Evolutionary conservation across 2,797 vertebrate species (phyloP).

Genomic region (Erpetoichthys calabaricus): DNA sequence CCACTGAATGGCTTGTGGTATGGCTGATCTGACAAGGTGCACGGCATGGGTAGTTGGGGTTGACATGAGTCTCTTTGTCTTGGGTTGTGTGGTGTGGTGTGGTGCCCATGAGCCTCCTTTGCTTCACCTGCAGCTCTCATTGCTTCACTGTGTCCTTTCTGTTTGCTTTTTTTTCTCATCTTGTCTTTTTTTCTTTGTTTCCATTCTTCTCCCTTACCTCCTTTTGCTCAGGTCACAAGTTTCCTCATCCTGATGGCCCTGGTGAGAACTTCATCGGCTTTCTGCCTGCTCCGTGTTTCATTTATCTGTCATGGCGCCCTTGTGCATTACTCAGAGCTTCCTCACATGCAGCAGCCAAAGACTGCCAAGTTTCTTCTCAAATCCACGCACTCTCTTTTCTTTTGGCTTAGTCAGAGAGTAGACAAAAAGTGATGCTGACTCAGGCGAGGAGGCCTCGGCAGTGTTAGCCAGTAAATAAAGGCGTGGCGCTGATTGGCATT

Average conservation of each 20-base stretch:
- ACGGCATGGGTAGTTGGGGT: not conserved
- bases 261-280: constrained; percentile 49
- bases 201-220: constrained; percentile 36
- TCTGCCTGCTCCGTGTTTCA: not conserved
- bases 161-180: constrained; percentile 21
- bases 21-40: too few species aligned
- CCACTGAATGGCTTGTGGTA: too few species aligned
- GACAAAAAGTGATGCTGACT: too few species aligned
- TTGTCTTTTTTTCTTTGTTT: constrained; percentile 34
- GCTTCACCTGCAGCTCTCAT: constrained; percentile 3
- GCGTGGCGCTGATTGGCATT: too few species aligned
- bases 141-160: too few species aligned
- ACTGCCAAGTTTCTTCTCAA: too few species aligned
- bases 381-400: too few species aligned
- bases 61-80: not conserved
- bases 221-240: constrained; percentile 59
- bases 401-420: too few species aligned
- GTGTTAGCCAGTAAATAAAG: too few species aligned
- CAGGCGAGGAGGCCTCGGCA: too few species aligned
- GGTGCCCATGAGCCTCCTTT: constrained; percentile 10
- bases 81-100: constrained; percentile 8
- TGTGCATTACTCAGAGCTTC: constrained; percentile 9
- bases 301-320: constrained; percentile 4
- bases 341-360: constrained; percentile 18
- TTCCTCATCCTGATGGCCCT: constrained; percentile 59